phyloP scores from a whole-genome alignment of 1,140 invertebrate genomes.

The Drosophila hydei region DNA sequence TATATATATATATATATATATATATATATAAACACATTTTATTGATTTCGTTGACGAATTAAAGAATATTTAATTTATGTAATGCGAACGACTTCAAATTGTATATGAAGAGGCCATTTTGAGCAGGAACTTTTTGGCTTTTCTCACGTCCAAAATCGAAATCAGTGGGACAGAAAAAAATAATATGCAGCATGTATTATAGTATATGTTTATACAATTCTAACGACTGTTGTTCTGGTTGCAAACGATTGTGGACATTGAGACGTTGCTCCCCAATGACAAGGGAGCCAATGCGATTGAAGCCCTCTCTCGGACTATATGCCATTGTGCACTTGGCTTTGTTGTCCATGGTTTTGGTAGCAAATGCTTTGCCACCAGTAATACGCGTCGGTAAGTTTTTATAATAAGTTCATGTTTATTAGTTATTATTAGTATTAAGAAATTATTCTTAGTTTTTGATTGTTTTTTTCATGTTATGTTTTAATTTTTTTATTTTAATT shows the following conservation, averaged over 20 bases:
- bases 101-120: too few relatives aligned
- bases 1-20: too few relatives aligned
- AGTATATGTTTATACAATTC: constrained; percentile 10
- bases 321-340: constrained; percentile 14
- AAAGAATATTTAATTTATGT: too few relatives aligned
- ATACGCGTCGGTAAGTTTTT: constrained; percentile 56
- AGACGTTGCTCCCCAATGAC: not conserved
- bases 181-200: constrained; percentile 8
- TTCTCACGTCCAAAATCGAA: not conserved
- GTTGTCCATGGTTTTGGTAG: constrained; percentile 44
- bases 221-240: constrained; percentile 2
- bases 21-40: too few relatives aligned
- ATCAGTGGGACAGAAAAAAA: not conserved
- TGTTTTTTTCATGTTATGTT: too few relatives aligned
- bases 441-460: not conserved
- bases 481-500: not conserved
- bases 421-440: too few relatives aligned
- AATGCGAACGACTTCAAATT: too few relatives aligned
- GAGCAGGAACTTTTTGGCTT: too few relatives aligned
- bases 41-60: too few relatives aligned
- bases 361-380: constrained; percentile 52
- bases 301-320: constrained; percentile 5
- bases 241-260: not conserved
- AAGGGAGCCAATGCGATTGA: constrained; percentile 1
- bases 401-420: too few relatives aligned